phyloP scores from a whole-genome alignment of 2,797 vertebrate species.

The Acanthurus lineatus region DNA sequence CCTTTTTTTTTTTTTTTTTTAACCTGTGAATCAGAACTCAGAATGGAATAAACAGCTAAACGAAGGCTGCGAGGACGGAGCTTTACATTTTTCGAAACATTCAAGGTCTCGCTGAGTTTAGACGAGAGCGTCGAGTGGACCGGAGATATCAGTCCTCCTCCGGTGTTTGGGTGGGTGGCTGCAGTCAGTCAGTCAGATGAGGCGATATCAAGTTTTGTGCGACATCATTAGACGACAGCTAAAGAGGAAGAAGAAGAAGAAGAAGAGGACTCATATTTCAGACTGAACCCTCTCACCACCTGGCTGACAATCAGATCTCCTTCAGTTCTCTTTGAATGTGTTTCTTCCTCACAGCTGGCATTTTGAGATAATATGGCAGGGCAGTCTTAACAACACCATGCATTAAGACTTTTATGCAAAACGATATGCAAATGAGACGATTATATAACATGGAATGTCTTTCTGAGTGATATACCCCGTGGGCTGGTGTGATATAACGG shows the following conservation, averaged over 20 bases:
- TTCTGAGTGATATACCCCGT: conserved; percentile 65
- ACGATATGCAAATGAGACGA: conserved; percentile 59
- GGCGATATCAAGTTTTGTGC: conserved; percentile 21
- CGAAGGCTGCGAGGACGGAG: conserved; percentile 8
- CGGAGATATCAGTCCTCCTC: conserved; percentile 17
- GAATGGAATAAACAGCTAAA: not conserved
- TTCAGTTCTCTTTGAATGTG: conserved; percentile 18
- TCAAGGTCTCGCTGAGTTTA: conserved; percentile 23
- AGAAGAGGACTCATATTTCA: conserved; percentile 18
- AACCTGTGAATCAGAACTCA: conserved; percentile 17
- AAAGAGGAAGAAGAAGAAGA: not conserved
- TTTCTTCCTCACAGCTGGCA: conserved; percentile 46
- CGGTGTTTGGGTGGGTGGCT: conserved; percentile 40
- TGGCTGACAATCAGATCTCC: conserved; percentile 33
- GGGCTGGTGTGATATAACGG: conserved; percentile 74
- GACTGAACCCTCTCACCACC: conserved; percentile 26
- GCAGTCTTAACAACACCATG: conserved; percentile 30
- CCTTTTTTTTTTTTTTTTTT: conserved; percentile 3
- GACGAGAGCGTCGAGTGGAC: not conserved
- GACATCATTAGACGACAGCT: conserved; percentile 43
- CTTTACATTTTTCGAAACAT: conserved; percentile 12
- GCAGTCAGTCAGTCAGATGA: conserved; percentile 24
- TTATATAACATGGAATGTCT: conserved; percentile 73
- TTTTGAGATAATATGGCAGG: conserved; percentile 45
- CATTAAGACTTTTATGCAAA: conserved; percentile 58